Base-by-base conservation (phyloP, 2,113 vertebrate species). In the Oxyura jamaicensis region DNA sequence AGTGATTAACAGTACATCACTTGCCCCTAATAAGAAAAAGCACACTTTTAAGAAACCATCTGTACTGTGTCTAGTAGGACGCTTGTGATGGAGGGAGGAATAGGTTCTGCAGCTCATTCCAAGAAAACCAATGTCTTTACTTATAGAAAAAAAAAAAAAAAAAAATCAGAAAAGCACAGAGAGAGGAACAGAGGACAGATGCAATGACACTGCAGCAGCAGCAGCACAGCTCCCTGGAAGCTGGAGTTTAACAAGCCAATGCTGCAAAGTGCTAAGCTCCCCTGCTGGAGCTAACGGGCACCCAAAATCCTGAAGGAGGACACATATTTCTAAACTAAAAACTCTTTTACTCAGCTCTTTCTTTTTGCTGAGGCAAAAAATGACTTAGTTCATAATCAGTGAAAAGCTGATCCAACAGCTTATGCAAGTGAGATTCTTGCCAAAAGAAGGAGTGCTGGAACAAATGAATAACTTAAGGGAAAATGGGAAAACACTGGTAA, bases 391-490 rank as follows among this genome's bases (percentile, higher is more conserved):
- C 58, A 90, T 89, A 92, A 90, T 77, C 50, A 93, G 74, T 77
- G 84, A 87, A 92, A 86, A 92, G 77, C 93, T 95, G 69, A 84
- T 95, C 93, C 84, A 96, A 92, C 14, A 92, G 53, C 67, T 96
- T 96, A 93, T 92, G 95, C 95, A 94, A 97, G 89, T 83, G 55
- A 76, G 71, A 83, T 77, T 85, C 90, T 67, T 96, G 94, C 90
- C 93, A 97, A 95, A 96, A 73, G 35, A 77, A 93, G 59, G 84
- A 95, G 63, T 69, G n/a, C 81, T 95, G 90, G 67, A 93, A 90
- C 44, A 85, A 94, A 95, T 83, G 1, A 93, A 90, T 95, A 91
- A 67, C 86, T 93, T 82, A 79, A 85, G 90, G 67, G 85, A 91
- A 92, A 90, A 80, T 29, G n/a, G 22, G 46, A 75, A 78, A 84